Base-by-base conservation (phyloP, 2,888 invertebrate genomes). In the Brachypalpus laphriformis region DNA sequence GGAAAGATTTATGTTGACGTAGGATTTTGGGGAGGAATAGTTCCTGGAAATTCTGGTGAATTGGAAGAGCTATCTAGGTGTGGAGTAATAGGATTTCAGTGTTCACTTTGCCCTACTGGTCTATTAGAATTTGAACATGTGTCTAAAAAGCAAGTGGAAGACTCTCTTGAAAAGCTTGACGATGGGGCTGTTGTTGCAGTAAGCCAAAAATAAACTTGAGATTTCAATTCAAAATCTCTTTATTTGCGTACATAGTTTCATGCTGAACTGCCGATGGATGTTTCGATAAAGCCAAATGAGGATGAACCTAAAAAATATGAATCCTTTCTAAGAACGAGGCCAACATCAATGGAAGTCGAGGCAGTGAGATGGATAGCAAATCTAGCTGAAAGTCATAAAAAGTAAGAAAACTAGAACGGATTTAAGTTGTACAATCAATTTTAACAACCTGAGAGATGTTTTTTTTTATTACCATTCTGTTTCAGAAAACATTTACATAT, bases 21-120 rank as follows among this genome's bases (percentile, higher is more conserved):
- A 51, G 96, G 94, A 2, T 96, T 96, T 90, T 96, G 96, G 96
- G 96, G 96, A n/a, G 96, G 96, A n/a, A 93, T 96, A 0, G 93
- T 95, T 57, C 95, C 94, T 0, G 94, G 93, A 77, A 96, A 96
- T 90, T 40, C 42, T 0, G 87, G 82, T 83, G 94, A 95, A 0
- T 90, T 95, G 25, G 90, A 91, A 37, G 92, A 93, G 7, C 91
- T 96, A 81, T 92, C 95, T 0, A 91, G 93, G 7, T 94, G 93
- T 65, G 96, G 96, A 1, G 95, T 95, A 0, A 94, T 95, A 31
- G 96, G 96, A 1, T 95, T 96, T 87, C 96, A 96, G 91, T 95
- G 96, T 89, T 95, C 95, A 82, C 91, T 96, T 2, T 94, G 94
- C 87, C 94, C 95, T 0, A 94, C 94, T 80, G 95, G 95, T 1